Evolutionary conservation across 2,113 vertebrate species (phyloP).

Genomic region (Chauna torquata): DNA sequence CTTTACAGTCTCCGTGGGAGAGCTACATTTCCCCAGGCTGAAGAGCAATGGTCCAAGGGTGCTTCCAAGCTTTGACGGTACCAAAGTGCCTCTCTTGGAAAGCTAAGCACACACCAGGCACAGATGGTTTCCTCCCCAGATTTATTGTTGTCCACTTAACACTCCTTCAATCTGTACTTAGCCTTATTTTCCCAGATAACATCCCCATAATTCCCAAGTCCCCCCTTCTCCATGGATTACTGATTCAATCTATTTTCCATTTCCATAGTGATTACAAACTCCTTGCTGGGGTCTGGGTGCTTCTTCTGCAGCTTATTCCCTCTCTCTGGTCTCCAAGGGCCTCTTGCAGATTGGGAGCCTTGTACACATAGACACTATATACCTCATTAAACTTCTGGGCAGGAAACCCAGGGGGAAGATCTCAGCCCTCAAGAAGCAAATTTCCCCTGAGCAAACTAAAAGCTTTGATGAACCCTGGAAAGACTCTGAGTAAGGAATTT

Average conservation of each 20-base stretch:
- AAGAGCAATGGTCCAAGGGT: neutral
- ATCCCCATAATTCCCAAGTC: neutral
- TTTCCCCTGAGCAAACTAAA: neutral
- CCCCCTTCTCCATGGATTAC: neutral
- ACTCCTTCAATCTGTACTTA: neutral
- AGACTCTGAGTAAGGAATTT: neutral
- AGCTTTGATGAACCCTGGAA: neutral
- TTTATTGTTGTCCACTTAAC: neutral
- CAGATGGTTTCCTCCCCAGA: neutral
- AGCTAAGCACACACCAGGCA: neutral
- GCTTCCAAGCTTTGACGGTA: neutral
- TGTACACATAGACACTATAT: neutral
- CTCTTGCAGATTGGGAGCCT: neutral
- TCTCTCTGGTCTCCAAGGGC: neutral
- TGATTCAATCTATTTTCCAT: neutral
- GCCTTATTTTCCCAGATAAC: neutral
- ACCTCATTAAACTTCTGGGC: neutral
- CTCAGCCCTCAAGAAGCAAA: neutral
- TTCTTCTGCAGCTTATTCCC: neutral
- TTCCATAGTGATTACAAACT: neutral
- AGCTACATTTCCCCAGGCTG: neutral
- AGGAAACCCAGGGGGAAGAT: neutral
- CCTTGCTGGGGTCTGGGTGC: neutral
- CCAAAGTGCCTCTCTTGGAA: neutral
- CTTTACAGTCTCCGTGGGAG: neutral